These are phyloP conservation scores for human (Homo sapiens) DNA, from an alignment of 2,113 vertebrate species.

Conservation along the genomic window DNA sequence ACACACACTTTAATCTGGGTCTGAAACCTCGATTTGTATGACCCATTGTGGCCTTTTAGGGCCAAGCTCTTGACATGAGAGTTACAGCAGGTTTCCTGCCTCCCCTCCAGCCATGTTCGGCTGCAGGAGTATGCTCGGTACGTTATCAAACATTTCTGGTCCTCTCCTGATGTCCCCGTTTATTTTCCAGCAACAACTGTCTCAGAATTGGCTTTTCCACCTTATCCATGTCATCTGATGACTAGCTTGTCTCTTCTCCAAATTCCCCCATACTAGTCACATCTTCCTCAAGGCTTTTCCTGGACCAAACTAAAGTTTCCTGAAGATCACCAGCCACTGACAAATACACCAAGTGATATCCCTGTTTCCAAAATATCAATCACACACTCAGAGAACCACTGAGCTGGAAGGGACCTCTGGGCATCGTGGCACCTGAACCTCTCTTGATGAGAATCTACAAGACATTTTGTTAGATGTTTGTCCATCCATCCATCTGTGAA, in stretches of 20 bases:
- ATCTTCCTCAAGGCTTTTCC: not conserved
- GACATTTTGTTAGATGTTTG: constrained; percentile 66
- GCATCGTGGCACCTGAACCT: constrained; percentile 40
- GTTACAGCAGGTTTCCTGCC: not conserved
- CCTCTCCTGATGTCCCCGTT: not conserved
- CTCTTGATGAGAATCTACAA: constrained; percentile 53
- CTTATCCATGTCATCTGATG: not conserved
- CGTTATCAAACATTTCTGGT: not conserved
- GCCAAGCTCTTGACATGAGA: not conserved
- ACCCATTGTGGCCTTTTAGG: not conserved
- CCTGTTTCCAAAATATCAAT: constrained; percentile 61
- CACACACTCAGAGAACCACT: constrained; percentile 66
- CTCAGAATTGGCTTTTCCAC: not conserved
- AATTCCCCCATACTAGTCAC: not conserved
- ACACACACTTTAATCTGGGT: not conserved
- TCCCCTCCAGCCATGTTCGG: not conserved
- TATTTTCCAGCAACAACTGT: not conserved
- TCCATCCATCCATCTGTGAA: constrained; percentile 79
- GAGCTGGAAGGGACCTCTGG: constrained; percentile 65
- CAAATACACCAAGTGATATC: constrained; percentile 36
- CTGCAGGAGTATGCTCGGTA: not conserved
- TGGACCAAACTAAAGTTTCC: not conserved
- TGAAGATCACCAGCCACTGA: not conserved
- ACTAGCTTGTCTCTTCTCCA: not conserved
- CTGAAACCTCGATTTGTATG: not conserved